Evolutionary conservation across 2,888 invertebrate genomes (phyloP), one percentile per base, ranked within the genome.

Genomic region (Eupsilia transversa): DNA sequence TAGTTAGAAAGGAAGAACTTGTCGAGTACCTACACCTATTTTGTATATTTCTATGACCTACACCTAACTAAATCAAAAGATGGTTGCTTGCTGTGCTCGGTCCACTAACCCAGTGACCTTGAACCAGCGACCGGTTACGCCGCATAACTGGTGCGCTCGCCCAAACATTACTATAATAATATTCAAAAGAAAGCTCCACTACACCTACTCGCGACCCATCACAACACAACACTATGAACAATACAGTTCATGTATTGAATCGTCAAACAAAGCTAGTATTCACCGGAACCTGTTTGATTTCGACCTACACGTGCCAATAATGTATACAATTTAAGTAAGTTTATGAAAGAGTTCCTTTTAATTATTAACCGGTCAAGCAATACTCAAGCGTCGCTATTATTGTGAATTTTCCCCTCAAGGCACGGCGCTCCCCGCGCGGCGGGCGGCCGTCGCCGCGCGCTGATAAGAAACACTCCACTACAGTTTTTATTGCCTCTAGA

Each of bases 101-200:
- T 92, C 93, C 91, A 93, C 92, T 95, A 92, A 94, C 96, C 94
- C 89, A 95, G 92, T 96, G 93, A 94, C 95, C 95, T 93, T 95
- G 92, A 91, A 87, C 81, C 30, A 85, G 73, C 88, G 89, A 95
- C 95, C 94, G 94, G 95, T 94, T 93, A 90, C 89, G 86, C 87
- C 76, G 86, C 88, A 90, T 91, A 92, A 88, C 90, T 92, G 87
- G 92, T 93, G 89, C 92, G 91, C 77, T 78, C 79, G 78, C 79
- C 74, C 80, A 83, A 86, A 84, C 80, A 77, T 80, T 74, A 83
- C 72, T 79, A 74, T 71, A 68, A 83, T 79, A 80, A 80, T 46
- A 82, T 82, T 79, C 27, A 75, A 83, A 77, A 84, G 81, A 81
- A 85, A 85, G 85, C 85, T 74, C 14, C 60, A 49, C 57, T n/a